Percentiles rank a stretch among this genome's conserved stretches.
Conservation (phyloP, 2,888 invertebrate genomes). For the Aporophyla lueneburgensis region DNA sequence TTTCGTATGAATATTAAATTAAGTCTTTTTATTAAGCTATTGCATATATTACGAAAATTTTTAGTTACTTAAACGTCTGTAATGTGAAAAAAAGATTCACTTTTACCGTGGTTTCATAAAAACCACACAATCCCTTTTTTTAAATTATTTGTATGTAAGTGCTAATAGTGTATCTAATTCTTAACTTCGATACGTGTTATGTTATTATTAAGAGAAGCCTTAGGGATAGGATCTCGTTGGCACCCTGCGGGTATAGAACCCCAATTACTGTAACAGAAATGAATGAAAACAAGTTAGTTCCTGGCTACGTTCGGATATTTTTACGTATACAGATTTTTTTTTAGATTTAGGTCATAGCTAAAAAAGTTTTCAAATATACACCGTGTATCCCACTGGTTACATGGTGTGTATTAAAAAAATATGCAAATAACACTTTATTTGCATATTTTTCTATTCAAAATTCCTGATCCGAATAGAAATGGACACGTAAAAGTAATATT, state of each 20-base stretch:
- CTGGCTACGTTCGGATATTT: background rate
- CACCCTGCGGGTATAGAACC: background rate
- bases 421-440: too few relatives aligned
- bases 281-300: background rate
- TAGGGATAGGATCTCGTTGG: background rate
- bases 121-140: too few relatives aligned
- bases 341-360: background rate
- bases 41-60: too few relatives aligned
- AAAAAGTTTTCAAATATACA: constrained; percentile 6
- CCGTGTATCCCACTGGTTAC: background rate
- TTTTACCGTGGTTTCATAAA: too few relatives aligned
- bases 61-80: too few relatives aligned
- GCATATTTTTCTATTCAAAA: constrained; percentile 46
- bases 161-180: too few relatives aligned
- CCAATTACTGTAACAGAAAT: background rate
- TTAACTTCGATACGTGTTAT: too few relatives aligned
- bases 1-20: too few relatives aligned
- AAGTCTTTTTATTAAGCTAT: too few relatives aligned
- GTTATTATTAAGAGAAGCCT: background rate
- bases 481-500: constrained; percentile 19
- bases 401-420: too few relatives aligned
- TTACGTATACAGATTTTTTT: background rate
- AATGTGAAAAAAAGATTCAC: too few relatives aligned
- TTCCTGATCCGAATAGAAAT: constrained; percentile 44
- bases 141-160: too few relatives aligned